Conservation (phyloP, 1,140 invertebrate genomes). For the Euwallacea similis region DNA sequence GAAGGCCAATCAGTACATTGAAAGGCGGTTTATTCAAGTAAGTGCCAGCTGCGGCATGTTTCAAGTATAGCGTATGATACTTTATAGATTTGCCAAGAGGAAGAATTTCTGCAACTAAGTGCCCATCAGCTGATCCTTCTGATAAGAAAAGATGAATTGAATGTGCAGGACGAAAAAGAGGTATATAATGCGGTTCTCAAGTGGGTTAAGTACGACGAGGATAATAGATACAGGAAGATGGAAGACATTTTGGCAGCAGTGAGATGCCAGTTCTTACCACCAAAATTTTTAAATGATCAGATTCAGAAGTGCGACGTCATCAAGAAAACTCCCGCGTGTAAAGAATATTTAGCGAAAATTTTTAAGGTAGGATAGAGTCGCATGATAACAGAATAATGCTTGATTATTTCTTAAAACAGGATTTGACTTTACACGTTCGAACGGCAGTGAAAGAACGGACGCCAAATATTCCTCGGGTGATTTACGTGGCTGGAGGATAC, state of each 20-base stretch:
- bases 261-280: slow-evolving; percentile 88
- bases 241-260: slow-evolving; percentile 84
- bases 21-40: slow-evolving; percentile 85
- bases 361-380: slow-evolving; percentile 65
- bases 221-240: slow-evolving; percentile 80
- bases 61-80: background rate
- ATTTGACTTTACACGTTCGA: slow-evolving; percentile 80
- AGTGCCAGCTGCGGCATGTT: slow-evolving; percentile 4
- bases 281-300: slow-evolving; percentile 84
- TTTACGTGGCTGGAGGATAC: slow-evolving; percentile 90
- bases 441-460: slow-evolving; percentile 78
- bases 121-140: slow-evolving; percentile 76
- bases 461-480: slow-evolving; percentile 82
- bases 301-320: slow-evolving; percentile 87
- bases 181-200: slow-evolving; percentile 89
- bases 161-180: slow-evolving; percentile 87
- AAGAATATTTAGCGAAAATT: slow-evolving; percentile 86
- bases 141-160: slow-evolving; percentile 85
- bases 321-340: slow-evolving; percentile 84
- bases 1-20: slow-evolving; percentile 87
- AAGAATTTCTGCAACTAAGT: slow-evolving; percentile 85
- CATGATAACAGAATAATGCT: background rate
- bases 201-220: slow-evolving; percentile 88
- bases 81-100: slow-evolving; percentile 78
- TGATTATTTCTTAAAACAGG: slow-evolving; percentile 52